Percentiles rank a stretch among this genome's conserved stretches.
Conservation (phyloP, 2,888 invertebrate genomes). For the Meliscaeva auricollis region DNA sequence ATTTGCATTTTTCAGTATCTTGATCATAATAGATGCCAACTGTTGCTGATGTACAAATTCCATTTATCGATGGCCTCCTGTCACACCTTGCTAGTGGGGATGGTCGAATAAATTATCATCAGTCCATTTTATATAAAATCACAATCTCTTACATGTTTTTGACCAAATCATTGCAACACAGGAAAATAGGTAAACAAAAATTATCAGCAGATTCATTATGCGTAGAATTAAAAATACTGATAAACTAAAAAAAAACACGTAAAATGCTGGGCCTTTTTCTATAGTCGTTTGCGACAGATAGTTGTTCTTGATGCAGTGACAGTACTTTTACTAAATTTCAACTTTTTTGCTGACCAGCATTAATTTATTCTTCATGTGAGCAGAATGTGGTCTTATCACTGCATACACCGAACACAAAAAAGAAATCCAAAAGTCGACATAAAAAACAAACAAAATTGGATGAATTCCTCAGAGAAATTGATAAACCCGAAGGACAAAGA, state of each 20-base stretch:
- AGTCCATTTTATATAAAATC: not conserved
- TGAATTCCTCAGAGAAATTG: conserved; percentile 60
- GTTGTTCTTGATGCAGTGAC: conserved; percentile 62
- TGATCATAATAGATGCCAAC: conserved; percentile 81
- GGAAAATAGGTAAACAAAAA: conserved; percentile 76
- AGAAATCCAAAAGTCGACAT: conserved; percentile 34
- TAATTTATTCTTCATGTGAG: conserved; percentile 66
- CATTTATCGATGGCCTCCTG: conserved; percentile 80
- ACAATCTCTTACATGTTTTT: conserved; percentile 69
- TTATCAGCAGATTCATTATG: conserved; percentile 69
- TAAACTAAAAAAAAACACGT: not conserved
- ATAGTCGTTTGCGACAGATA: not conserved
- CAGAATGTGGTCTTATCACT: conserved; percentile 53
- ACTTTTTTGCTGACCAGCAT: conserved; percentile 60
- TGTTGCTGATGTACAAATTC: conserved; percentile 80
- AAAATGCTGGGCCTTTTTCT: not conserved
- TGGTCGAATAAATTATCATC: conserved; percentile 1
- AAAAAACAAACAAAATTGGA: conserved; percentile 14
- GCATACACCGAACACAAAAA: conserved; percentile 54
- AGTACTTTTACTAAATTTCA: conserved; percentile 67
- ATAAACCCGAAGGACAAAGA: conserved; percentile 50
- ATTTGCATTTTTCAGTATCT: conserved; percentile 81
- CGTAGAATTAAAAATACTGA: conserved; percentile 45
- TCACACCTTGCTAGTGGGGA: conserved; percentile 79
- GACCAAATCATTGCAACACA: conserved; percentile 60